Evolutionary conservation across 2,113 vertebrate species (phyloP), one percentile per base, ranked within the genome.

Genomic region (Cryptotis parvus): DNA sequence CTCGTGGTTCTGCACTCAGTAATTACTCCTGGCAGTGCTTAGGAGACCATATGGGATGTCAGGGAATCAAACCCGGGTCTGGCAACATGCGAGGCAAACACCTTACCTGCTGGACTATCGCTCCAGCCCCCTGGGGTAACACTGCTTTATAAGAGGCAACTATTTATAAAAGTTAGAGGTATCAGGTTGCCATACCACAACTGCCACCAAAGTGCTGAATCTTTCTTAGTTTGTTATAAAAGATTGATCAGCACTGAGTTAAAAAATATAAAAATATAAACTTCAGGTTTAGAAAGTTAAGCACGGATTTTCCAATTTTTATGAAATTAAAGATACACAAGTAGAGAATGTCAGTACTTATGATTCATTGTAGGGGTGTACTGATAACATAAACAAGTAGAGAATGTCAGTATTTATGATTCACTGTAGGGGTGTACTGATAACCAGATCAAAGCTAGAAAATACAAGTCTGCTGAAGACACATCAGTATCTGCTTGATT

Each of bases 291-390:
- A 70, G 84, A 82, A 81, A 85, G 11, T 58, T 65, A 69, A 39
- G 15, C 39, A 61, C 6, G 83, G 49, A 33, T 37, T 90, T 95
- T 90, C 14, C 33, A 22, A 86, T 93, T 94, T 85, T 85, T 33
- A 52, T 39, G 65, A 87, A 81, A 91, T 68, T 55, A 81, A 29
- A 69, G 9, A 79, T 83, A 61, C 87, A 65, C 35, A 77, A 45
- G 10, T n/a, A 52, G 63, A 31, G 27, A 65, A 65, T 94, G 31
- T 87, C 68, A 93, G n/a, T 63, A 63, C 43, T 58, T 91, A 49
- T 72, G 87, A 86, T 86, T 16, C 22, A 75, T 18, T 4, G 1
- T 11, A 91, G 43, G 18, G 10, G 29, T 63, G 10, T 61, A 66
- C 33, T 49, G 58, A 49, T 49, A 49, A 49, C 45, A 49, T 49